phyloP scores from a whole-genome alignment of 1,140 invertebrate genomes.

The Popillia japonica region DNA sequence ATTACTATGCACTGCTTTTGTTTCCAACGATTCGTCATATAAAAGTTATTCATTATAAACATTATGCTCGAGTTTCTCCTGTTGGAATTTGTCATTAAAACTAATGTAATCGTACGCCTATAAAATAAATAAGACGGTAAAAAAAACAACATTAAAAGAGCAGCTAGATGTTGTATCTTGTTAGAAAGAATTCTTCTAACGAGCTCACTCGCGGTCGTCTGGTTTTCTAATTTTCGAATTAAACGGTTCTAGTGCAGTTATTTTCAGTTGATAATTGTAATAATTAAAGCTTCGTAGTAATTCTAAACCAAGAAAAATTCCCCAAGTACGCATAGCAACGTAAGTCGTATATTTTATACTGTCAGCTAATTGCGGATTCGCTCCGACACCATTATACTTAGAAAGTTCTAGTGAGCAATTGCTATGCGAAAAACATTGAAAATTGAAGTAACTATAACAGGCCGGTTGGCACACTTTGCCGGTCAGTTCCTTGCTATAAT shows the following conservation, averaged over 20 bases:
- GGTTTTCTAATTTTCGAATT: neutral
- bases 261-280: constrained; percentile 22
- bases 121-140: constrained; percentile 19
- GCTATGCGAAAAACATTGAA: neutral
- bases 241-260: constrained; percentile 15
- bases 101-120: neutral
- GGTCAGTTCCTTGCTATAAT: neutral
- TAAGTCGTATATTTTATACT: neutral
- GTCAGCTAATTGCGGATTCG: neutral
- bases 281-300: neutral
- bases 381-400: neutral
- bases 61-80: constrained; percentile 9
- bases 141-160: neutral
- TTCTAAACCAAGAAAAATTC: neutral
- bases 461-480: neutral
- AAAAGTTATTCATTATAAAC: constrained; percentile 27
- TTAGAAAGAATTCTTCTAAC: constrained; percentile 17
- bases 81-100: constrained; percentile 26
- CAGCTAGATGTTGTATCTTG: neutral
- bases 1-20: neutral
- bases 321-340: neutral
- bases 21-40: constrained; percentile 13
- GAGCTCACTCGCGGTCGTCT: neutral
- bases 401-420: neutral
- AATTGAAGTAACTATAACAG: neutral